phyloP scores from a whole-genome alignment of 2,113 vertebrate genomes.

The Gopherus evgoodei region DNA sequence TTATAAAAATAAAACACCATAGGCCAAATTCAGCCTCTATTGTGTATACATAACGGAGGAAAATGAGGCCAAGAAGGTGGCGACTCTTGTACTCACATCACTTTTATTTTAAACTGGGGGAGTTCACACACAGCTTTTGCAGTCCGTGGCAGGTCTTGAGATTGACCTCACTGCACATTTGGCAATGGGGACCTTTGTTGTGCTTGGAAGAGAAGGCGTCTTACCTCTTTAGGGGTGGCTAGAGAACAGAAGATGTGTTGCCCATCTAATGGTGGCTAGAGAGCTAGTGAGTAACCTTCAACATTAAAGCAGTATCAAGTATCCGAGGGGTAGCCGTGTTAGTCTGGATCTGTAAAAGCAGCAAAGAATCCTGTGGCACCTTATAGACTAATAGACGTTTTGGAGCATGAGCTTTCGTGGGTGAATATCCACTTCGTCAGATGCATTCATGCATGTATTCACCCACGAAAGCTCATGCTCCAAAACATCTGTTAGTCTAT shows the following conservation, averaged over 20 bases:
- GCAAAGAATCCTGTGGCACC: too few relatives aligned
- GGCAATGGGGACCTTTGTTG: background rate
- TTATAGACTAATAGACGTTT: too few relatives aligned
- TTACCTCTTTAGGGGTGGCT: background rate
- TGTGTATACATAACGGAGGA: too few relatives aligned
- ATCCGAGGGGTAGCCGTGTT: too few relatives aligned
- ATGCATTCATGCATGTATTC: too few relatives aligned
- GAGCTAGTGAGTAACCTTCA: background rate
- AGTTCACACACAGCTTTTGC: background rate
- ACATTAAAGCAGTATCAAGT: background rate
- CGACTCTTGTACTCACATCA: background rate
- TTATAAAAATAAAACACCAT: background rate
- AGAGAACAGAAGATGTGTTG: too few relatives aligned
- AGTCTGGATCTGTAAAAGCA: too few relatives aligned
- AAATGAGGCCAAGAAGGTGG: background rate
- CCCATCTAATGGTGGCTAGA: background rate
- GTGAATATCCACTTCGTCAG: too few relatives aligned
- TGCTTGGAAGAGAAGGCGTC: background rate
- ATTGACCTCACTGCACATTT: background rate
- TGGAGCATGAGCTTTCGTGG: too few relatives aligned
- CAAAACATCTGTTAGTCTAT: too few relatives aligned
- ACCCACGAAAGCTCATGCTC: too few relatives aligned
- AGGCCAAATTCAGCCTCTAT: background rate
- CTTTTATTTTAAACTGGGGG: background rate
- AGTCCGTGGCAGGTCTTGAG: background rate